These are phyloP conservation scores for Drosophila nigrodunni DNA, from an alignment of 1,140 invertebrate species.

Conservation along the genomic window DNA sequence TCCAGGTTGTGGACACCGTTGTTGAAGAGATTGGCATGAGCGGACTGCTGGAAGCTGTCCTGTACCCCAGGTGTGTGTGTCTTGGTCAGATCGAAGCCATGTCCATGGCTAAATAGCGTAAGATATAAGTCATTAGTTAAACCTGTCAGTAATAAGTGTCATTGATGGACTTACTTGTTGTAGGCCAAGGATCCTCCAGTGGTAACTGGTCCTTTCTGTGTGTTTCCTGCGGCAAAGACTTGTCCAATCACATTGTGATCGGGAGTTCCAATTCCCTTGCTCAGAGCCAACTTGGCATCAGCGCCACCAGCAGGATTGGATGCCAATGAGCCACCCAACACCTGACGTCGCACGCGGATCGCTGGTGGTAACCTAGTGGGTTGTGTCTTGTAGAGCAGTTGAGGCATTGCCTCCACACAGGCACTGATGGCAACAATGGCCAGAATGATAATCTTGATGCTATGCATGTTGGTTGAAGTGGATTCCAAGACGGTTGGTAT, in stretches of 20 bases:
- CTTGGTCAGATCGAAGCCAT: slow-evolving; percentile 67
- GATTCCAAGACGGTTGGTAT: slow-evolving; percentile 11
- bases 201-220: slow-evolving; percentile 60
- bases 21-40: slow-evolving; percentile 73
- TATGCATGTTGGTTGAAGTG: slow-evolving; percentile 52
- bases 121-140: slow-evolving; percentile 7
- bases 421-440: slow-evolving; percentile 55
- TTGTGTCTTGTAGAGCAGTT: not conserved
- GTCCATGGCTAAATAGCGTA: slow-evolving; percentile 50
- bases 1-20: slow-evolving; percentile 70
- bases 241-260: slow-evolving; percentile 71
- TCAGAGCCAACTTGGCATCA: slow-evolving; percentile 60
- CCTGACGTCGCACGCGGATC: slow-evolving; percentile 52
- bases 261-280: slow-evolving; percentile 67
- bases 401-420: slow-evolving; percentile 57
- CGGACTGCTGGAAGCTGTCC: slow-evolving; percentile 67
- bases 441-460: slow-evolving; percentile 52
- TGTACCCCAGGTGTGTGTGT: slow-evolving; percentile 72
- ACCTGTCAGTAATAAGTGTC: not conserved
- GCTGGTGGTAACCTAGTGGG: too few relatives aligned
- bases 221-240: slow-evolving; percentile 75
- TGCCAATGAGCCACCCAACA: slow-evolving; percentile 62
- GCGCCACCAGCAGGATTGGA: slow-evolving; percentile 72
- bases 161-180: slow-evolving; percentile 69
- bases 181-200: slow-evolving; percentile 72